phyloP scores from a whole-genome alignment of 1,140 invertebrate genomes.

The Pinna nobilis region DNA sequence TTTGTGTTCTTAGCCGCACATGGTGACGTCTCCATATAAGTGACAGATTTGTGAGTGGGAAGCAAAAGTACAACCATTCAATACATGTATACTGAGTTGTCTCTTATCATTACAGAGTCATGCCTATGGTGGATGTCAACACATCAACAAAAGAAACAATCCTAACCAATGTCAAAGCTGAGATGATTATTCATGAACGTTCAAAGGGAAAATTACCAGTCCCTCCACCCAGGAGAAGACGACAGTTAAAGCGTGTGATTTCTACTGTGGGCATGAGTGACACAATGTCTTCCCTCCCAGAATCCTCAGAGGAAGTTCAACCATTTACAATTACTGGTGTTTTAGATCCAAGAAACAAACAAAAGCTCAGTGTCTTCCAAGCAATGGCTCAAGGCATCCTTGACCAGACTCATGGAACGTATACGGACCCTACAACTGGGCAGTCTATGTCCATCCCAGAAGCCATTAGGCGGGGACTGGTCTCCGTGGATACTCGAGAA shows the following conservation, averaged over 20 bases:
- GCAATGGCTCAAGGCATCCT: conserved; percentile 90
- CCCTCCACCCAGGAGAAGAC: conserved; percentile 43
- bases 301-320: conserved; percentile 50
- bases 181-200: conserved; percentile 67
- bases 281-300: conserved; percentile 17
- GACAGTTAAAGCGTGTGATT: conserved; percentile 50
- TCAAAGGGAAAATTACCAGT: conserved; percentile 45
- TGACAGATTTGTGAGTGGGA: neutral
- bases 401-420: conserved; percentile 82
- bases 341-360: conserved; percentile 86
- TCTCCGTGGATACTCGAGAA: conserved; percentile 73
- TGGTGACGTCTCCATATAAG: too few species aligned
- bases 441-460: conserved; percentile 87
- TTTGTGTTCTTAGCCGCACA: too few species aligned
- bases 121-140: conserved; percentile 62
- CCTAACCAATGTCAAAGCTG: conserved; percentile 52
- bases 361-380: conserved; percentile 86
- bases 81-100: too few species aligned
- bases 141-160: conserved; percentile 52
- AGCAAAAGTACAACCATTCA: neutral
- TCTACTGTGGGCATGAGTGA: conserved; percentile 15
- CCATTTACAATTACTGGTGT: conserved; percentile 78
- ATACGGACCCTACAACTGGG: conserved; percentile 84
- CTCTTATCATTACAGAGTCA: conserved; percentile 54
- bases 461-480: conserved; percentile 86